phyloP scores from a whole-genome alignment of 1,140 invertebrate species.

The Drosophila pandora region DNA sequence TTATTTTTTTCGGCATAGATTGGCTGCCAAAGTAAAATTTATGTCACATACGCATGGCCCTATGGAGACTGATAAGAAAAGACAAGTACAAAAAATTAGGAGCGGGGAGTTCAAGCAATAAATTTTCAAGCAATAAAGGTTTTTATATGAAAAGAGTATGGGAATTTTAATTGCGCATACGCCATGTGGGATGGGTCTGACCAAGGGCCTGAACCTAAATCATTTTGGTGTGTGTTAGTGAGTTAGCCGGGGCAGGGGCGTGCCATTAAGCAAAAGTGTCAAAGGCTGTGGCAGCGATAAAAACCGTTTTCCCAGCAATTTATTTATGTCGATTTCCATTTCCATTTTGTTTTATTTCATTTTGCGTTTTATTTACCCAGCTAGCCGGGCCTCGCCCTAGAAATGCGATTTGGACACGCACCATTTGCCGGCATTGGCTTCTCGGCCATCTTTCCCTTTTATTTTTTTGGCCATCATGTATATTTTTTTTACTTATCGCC shows the following conservation, averaged over 20 bases:
- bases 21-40: slow-evolving; percentile 50
- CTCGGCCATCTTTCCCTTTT: not conserved
- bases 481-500: slow-evolving; percentile 19
- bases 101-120: slow-evolving; percentile 26
- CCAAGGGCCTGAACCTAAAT: slow-evolving; percentile 34
- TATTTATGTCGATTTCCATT: slow-evolving; percentile 67
- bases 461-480: not conserved
- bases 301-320: slow-evolving; percentile 70
- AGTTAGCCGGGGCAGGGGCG: not conserved
- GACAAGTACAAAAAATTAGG: slow-evolving; percentile 15
- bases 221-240: slow-evolving; percentile 29
- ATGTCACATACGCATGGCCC: slow-evolving; percentile 10
- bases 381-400: slow-evolving; percentile 40
- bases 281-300: slow-evolving; percentile 67
- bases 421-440: slow-evolving; percentile 46
- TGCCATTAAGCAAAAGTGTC: slow-evolving; percentile 66
- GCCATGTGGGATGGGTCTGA: slow-evolving; percentile 36
- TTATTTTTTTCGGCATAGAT: slow-evolving; percentile 4
- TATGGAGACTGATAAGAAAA: slow-evolving; percentile 25
- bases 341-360: slow-evolving; percentile 67
- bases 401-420: slow-evolving; percentile 74
- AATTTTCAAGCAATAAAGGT: slow-evolving; percentile 34
- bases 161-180: slow-evolving; percentile 71
- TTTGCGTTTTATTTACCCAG: slow-evolving; percentile 57
- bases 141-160: slow-evolving; percentile 32